A percentile compares a stretch with the other conserved stretches of the same genome.
Evolutionary conservation across 2,113 vertebrate species (phyloP).

Genomic region (Poeciliopsis retropinna): DNA sequence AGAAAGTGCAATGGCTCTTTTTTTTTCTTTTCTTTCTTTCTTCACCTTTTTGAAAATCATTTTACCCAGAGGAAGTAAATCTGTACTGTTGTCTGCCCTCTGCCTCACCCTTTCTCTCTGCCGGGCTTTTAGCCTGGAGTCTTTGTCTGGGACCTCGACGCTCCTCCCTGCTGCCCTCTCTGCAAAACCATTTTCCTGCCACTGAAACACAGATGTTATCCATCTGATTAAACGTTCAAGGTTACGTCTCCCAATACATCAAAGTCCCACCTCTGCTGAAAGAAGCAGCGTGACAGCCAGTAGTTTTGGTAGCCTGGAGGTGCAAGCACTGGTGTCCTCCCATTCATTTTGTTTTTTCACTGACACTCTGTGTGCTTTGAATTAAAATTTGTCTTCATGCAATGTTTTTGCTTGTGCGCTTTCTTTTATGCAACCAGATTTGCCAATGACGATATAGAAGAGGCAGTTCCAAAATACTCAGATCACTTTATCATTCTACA

Average conservation of each 20-base stretch:
- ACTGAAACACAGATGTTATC: conserved; percentile 75
- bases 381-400: background rate
- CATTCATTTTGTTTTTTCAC: conserved; percentile 2
- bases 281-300: conserved; percentile 55
- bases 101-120: conserved; percentile 48
- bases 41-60: conserved; percentile 22
- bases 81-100: conserved; percentile 39
- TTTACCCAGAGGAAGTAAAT: conserved; percentile 40
- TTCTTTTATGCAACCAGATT: background rate
- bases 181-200: conserved; percentile 65
- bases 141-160: conserved; percentile 48
- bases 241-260: conserved; percentile 75
- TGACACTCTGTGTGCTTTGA: conserved; percentile 3
- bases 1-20: background rate
- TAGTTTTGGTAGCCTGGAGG: conserved; percentile 55
- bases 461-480: too few relatives aligned
- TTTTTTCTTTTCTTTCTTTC: background rate
- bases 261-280: conserved; percentile 56
- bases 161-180: conserved; percentile 54
- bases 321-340: conserved; percentile 42
- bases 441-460: background rate
- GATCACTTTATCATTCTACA: too few relatives aligned
- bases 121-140: conserved; percentile 56
- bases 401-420: background rate
- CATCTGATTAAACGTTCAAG: conserved; percentile 76